Evolutionary conservation across 2,888 invertebrate species (phyloP).

Genomic region (Conistra vaccinii): DNA sequence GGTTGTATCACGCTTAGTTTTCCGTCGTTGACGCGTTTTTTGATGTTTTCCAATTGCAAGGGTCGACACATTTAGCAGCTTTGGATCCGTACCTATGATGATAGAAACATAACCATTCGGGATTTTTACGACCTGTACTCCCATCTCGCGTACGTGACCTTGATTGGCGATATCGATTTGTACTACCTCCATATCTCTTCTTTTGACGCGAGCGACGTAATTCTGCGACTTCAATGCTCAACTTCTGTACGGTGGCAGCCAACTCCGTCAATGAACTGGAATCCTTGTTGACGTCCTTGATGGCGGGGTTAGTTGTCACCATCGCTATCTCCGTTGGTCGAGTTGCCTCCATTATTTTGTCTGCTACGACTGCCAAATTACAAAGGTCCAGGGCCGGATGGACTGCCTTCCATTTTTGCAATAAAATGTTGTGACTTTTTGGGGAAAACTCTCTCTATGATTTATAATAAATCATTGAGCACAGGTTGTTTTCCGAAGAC

Average conservation of each 20-base stretch:
- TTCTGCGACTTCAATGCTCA: not conserved
- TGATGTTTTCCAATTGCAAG: not conserved
- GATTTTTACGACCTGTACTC: not conserved
- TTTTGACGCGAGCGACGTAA: not conserved
- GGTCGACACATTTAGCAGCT: not conserved
- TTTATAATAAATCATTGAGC: too few relatives aligned
- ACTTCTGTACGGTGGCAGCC: not conserved
- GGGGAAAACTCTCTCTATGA: too few relatives aligned
- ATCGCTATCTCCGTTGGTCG: not conserved
- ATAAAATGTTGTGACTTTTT: too few relatives aligned
- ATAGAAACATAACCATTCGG: not conserved
- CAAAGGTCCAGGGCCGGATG: too few relatives aligned
- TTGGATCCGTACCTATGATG: not conserved
- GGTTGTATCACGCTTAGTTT: too few relatives aligned
- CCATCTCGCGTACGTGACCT: not conserved
- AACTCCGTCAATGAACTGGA: not conserved
- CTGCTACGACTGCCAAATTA: not conserved
- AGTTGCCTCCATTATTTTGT: not conserved
- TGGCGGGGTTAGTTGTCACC: not conserved
- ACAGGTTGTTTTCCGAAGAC: too few relatives aligned
- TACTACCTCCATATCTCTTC: not conserved
- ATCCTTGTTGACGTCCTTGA: not conserved
- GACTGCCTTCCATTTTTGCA: too few relatives aligned
- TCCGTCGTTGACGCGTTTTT: not conserved
- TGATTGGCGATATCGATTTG: not conserved